These are phyloP conservation scores for Orthosia gracilis DNA, from an alignment of 2,888 invertebrate genomes.

Conservation along the genomic window DNA sequence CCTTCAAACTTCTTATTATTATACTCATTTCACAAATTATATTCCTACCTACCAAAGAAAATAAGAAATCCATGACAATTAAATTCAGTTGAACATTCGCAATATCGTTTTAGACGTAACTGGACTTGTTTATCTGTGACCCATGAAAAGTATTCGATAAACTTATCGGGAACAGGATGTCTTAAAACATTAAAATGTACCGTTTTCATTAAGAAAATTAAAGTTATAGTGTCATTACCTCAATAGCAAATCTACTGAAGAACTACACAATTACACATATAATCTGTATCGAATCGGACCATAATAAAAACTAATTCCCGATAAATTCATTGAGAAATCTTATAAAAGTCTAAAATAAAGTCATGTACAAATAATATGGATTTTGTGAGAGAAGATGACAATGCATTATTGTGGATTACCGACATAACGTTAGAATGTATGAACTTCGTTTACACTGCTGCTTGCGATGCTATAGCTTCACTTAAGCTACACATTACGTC, in stretches of 20 bases:
- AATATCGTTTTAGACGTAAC: neutral
- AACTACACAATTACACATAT: neutral
- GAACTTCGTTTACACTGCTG: neutral
- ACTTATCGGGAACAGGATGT: neutral
- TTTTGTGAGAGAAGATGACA: slow-evolving; percentile 45
- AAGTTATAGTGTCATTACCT: neutral
- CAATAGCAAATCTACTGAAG: neutral
- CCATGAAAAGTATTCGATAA: neutral
- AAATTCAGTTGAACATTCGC: neutral
- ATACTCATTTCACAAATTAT: too few species aligned
- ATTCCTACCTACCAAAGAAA: neutral
- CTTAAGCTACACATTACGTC: neutral
- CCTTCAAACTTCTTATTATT: too few species aligned
- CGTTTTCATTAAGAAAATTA: neutral
- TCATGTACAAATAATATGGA: slow-evolving; percentile 17
- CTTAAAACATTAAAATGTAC: neutral
- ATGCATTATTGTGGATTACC: slow-evolving; percentile 39
- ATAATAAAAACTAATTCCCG: slow-evolving; percentile 13
- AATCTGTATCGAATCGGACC: neutral
- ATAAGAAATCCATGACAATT: too few species aligned
- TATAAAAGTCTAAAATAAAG: slow-evolving; percentile 24
- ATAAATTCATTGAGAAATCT: slow-evolving; percentile 19
- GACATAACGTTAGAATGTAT: slow-evolving; percentile 9
- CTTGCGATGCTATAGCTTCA: slow-evolving; percentile 12
- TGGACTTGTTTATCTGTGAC: too few species aligned